phyloP scores from a whole-genome alignment of 2,888 invertebrate genomes.

The Corbicula japonica region DNA sequence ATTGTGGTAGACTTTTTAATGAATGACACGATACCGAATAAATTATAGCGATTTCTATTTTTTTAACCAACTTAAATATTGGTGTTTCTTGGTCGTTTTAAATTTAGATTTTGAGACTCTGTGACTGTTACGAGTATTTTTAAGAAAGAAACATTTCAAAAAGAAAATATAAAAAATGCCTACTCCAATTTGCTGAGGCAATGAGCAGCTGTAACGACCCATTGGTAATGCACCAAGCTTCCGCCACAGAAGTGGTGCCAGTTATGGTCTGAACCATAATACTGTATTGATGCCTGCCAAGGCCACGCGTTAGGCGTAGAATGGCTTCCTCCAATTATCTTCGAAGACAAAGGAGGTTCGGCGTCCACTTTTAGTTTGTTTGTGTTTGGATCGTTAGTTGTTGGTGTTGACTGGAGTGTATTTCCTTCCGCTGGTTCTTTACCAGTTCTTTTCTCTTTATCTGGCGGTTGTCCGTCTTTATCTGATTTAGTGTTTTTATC shows the following conservation, averaged over 20 bases:
- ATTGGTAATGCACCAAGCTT: conserved; percentile 33
- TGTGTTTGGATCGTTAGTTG: not conserved
- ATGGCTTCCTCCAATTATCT: conserved; percentile 48
- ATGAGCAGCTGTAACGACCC: conserved; percentile 57
- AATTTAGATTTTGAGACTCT: no score
- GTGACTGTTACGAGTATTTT: no score
- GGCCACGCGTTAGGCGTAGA: conserved; percentile 35
- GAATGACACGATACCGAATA: no score
- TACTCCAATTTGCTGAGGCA: conserved; percentile 49
- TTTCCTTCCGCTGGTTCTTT: not conserved
- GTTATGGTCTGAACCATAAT: conserved; percentile 26
- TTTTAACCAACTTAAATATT: not conserved
- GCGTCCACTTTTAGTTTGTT: not conserved
- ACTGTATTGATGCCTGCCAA: conserved; percentile 54
- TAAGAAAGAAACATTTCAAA: no score
- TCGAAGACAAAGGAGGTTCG: not conserved
- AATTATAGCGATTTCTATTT: not conserved
- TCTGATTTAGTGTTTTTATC: not conserved
- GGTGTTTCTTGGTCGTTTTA: no score
- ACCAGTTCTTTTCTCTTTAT: not conserved
- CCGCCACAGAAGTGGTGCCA: conserved; percentile 61
- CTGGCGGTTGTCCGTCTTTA: not conserved
- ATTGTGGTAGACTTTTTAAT: no score
- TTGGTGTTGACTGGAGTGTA: not conserved
- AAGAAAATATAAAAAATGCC: no score